These are phyloP conservation scores for Prionailurus bengalensis DNA, from an alignment of 2,113 vertebrate species.

Conservation along the genomic window DNA sequence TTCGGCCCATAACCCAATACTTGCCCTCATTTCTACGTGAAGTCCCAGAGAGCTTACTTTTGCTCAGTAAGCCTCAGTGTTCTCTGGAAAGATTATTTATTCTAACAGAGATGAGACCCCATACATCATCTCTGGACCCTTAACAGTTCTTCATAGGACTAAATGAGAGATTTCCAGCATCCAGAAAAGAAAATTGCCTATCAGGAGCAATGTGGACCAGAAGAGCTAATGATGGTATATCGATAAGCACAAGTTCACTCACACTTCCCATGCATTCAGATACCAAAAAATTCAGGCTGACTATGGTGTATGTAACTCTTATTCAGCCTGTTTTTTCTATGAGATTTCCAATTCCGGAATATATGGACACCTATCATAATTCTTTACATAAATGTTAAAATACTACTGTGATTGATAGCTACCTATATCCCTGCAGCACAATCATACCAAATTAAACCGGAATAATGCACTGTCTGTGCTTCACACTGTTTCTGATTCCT, in stretches of 20 bases:
- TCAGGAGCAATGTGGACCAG: not conserved
- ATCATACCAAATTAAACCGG: slow-evolving; percentile 2
- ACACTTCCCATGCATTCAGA: not conserved
- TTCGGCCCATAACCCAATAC: not conserved
- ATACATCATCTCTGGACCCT: not conserved
- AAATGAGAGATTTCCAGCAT: not conserved
- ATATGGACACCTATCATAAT: not conserved
- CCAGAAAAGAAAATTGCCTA: not conserved
- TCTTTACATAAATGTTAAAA: not conserved
- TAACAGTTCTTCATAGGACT: not conserved
- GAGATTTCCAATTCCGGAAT: slow-evolving; percentile 42
- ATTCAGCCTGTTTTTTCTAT: not conserved
- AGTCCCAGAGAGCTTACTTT: not conserved
- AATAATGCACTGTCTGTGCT: not conserved
- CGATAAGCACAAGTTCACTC: not conserved
- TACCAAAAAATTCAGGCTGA: not conserved
- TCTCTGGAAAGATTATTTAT: not conserved
- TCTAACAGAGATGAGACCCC: not conserved
- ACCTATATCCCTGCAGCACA: not conserved
- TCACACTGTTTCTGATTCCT: not conserved
- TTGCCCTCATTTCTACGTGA: not conserved
- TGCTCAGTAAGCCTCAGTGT: not conserved
- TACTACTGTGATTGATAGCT: not conserved
- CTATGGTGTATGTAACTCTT: not conserved
- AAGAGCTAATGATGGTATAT: not conserved